Base-by-base conservation (phyloP, 1,140 invertebrate species). In the Alviniconcha marisindica region DNA sequence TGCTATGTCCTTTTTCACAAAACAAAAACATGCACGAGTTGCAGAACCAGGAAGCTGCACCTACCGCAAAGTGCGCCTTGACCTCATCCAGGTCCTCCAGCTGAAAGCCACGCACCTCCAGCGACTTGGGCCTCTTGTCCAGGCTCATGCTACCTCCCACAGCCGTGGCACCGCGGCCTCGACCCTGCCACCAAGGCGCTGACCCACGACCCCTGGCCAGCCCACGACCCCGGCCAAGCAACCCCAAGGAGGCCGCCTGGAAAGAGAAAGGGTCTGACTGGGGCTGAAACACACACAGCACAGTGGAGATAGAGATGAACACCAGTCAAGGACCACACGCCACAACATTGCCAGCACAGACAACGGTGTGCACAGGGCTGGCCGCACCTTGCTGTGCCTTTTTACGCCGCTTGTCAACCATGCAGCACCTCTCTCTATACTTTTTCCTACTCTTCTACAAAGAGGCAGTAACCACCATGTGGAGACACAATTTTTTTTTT, bases 81-180 rank as follows among this genome's bases (percentile, higher is more conserved):
- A 96, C 94, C 82, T 95, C 95, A 33, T 95, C 94, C 87, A 96
- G 95, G 85, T 96, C 96, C 82, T 96, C 95, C 69, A 93, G 93
- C 91, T 96, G 95, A 91, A 96, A 96, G 21, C 96, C 96, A 44
- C 96, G 96, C 18, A 97, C 95, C 85, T 96, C 94, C 71, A 97
- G 92, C 89, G 96, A 96, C 0, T 96, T 96, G 21, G 97, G 96
- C 84, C 97, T 93, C 88, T 97, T 96, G 93, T 97, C 97, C 15
- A 97, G 95, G 1, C 95, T 95, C 48, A 95, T 94, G 51, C 84
- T 91, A 28, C 84, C 90, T 36, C 36, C 87, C n/a, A n/a, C n/a
- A n/a, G n/a, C n/a, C n/a, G n/a, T n/a, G 5, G 66, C 44, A 36
- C 83, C 88, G 56, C 88, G 82, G 31, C 87, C 88, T 54, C 88